Evolutionary conservation across 2,113 vertebrate genomes (phyloP), one percentile per base, ranked within the genome.

Genomic region (Gracilinanus agilis): DNA sequence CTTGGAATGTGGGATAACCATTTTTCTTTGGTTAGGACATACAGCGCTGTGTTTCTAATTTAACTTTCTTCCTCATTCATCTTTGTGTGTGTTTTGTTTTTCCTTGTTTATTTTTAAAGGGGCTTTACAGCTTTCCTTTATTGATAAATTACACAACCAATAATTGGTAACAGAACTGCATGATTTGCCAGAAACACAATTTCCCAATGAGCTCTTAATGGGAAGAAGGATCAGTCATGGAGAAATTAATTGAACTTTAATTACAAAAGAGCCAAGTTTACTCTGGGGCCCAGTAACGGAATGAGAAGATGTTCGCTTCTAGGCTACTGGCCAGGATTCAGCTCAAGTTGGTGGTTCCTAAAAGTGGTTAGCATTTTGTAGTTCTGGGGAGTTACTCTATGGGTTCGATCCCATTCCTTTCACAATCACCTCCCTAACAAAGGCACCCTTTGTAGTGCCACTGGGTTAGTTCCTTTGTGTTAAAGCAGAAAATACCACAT

Each of bases 61-160:
- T 97, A 61, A 56, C 94, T 98, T 96, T 96, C 58, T 1, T 97
- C 96, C 96, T 98, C 98, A 97, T 97, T 96, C 61, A 94, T 97
- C 92, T 96, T 93, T 67, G 44, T 83, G n/a, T 75, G 58, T 61
- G 58, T 75, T 67, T 75, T 75, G 61, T 91, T 94, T 96, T 90
- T 90, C 89, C 53, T 34, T 90, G 90, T 93, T 94, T 97, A 91
- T 91, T 83, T 95, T 21, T 54, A 90, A 49, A 91, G 91, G 95
- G 67, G 40, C n/a, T 95, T 90, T 53, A 40, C 40, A 83, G 97
- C 97, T 91, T 96, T 95, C 53, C 93, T 97, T 98, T 95, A 98
- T 98, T 96, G 95, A 98, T 97, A 97, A 96, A 96, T 97, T 97
- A 96, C 96, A 96, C 96, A 96, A 97, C 40, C 90, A 94, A 95